Evolutionary conservation across 2,113 vertebrate genomes (phyloP).

Genomic region (Aspiorhynchus laticeps): DNA sequence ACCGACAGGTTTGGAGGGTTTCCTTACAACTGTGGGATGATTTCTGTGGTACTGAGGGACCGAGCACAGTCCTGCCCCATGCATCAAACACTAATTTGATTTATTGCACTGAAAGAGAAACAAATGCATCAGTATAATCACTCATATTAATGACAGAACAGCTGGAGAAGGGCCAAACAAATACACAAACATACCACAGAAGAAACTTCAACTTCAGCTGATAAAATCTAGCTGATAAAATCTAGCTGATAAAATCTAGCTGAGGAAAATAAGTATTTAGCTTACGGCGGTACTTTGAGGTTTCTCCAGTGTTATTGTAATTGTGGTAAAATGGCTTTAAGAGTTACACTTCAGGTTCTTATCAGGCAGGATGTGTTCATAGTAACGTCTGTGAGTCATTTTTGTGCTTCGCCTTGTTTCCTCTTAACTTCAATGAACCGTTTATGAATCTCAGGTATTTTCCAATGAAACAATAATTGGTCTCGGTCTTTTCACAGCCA

Average conservation of each 20-base stretch:
- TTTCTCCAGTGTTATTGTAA: not conserved
- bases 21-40: slow-evolving; percentile 49
- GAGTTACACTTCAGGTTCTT: not conserved
- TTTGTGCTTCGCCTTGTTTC: not conserved
- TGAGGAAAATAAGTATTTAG: not conserved
- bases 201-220: not conserved
- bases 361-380: not conserved
- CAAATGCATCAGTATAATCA: not conserved
- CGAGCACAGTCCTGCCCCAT: not conserved
- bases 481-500: not conserved
- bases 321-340: not conserved
- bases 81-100: not conserved
- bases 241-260: not conserved
- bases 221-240: not conserved
- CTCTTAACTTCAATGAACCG: not conserved
- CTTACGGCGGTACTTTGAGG: not conserved
- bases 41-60: slow-evolving; percentile 52
- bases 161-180: not conserved
- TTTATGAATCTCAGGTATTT: not conserved
- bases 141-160: not conserved
- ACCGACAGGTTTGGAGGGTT: slow-evolving; percentile 57
- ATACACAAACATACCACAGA: not conserved
- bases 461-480: not conserved
- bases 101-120: not conserved
- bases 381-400: not conserved